Conservation (phyloP, 2,113 vertebrate genomes). For the Pygoscelis adeliae region DNA sequence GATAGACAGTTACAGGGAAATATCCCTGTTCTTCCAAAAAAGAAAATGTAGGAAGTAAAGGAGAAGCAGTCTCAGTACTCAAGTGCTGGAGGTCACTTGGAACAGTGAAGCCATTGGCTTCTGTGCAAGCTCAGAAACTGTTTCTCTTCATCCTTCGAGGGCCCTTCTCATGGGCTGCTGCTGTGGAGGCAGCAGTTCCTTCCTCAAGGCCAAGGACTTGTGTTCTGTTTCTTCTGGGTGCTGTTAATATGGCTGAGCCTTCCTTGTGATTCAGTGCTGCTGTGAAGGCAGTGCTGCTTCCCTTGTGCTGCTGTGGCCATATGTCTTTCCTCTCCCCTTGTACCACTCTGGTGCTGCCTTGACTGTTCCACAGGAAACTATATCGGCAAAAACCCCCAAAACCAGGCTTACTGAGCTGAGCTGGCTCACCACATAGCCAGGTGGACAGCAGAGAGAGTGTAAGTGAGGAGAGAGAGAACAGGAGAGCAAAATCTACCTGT, state of each 20-base stretch:
- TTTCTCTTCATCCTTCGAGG: background rate
- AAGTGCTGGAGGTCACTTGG: background rate
- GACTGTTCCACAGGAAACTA: background rate
- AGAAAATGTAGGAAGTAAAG: background rate
- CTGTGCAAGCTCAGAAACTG: background rate
- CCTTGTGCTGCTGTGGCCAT: background rate
- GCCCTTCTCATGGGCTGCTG: background rate
- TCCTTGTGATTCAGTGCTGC: background rate
- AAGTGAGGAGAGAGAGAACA: background rate
- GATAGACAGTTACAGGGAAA: background rate
- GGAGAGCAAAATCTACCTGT: background rate
- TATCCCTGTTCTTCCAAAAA: background rate
- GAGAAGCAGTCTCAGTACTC: background rate
- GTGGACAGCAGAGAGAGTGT: background rate
- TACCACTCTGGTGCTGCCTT: background rate
- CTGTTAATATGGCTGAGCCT: background rate
- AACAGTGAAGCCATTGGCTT: background rate
- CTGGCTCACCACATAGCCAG: background rate
- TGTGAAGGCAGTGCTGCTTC: background rate
- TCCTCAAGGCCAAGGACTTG: background rate
- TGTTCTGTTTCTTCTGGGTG: background rate
- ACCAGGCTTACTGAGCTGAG: background rate
- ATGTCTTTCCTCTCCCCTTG: background rate
- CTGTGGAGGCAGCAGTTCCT: background rate
- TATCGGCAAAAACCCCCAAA: background rate